Evolutionary conservation across 2,113 vertebrate species (phyloP), one percentile per base, ranked within the genome.

Genomic region (Channa maculata): DNA sequence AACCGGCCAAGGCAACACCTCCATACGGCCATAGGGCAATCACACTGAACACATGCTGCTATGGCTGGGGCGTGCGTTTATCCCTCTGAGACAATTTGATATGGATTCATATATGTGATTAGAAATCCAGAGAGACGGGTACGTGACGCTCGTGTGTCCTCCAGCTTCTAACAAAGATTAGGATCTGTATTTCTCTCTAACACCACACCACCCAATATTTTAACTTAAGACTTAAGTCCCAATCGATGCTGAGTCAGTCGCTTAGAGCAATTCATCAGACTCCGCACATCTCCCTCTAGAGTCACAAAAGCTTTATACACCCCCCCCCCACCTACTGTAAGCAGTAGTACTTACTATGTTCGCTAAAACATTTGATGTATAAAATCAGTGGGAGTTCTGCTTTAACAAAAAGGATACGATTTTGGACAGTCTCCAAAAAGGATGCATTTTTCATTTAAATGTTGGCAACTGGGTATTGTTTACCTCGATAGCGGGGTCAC

Each of bases 401-500:
- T 58, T 44, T 24, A 45, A 46, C 50, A 80, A 7, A 46, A 58
- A 49, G 48, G 41, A 3, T 10, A 65, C 24, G 6, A 39, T 41
- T n/a, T 36, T 61, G 49, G 49, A 71, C 11, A 7, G 15, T 57
- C 4, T 24, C 65, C 44, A 61, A 4, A 8, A 24, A 24, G 60
- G 37, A 63, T 14, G 9, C 45, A 64, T 49, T 68, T 59, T 50
- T 64, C 58, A 59, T 50, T 24, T 62, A 36, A 49, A 57, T 45
- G 13, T 60, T 52, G 66, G 52, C 48, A 50, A 37, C 6, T 46
- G 34, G 49, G 34, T 67, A 54, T 39, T 11, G 58, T 81, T 83
- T 52, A 70, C 69, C 65, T 61, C n/a, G 8, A 41, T 68, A 75
- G 57, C 45, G 55, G 52, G 68, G 62, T 68, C 70, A 64, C 6